Conservation (phyloP, 2,797 vertebrate species). For the Enteromius paludinosus region DNA sequence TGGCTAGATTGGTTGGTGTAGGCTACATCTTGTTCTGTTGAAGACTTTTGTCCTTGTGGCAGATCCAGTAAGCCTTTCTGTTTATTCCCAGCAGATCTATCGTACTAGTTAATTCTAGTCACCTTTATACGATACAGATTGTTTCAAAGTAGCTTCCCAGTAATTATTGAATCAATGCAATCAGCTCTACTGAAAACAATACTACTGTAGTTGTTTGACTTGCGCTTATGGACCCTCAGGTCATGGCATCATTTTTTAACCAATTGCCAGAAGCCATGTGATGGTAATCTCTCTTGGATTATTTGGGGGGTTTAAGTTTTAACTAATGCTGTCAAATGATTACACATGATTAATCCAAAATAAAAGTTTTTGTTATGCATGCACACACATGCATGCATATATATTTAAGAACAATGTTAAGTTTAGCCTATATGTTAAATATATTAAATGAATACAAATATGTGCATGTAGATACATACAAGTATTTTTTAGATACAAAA, state of each 20-base stretch:
- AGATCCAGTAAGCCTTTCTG: neutral
- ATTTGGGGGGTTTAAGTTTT: neutral
- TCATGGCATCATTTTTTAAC: neutral
- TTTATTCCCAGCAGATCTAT: neutral
- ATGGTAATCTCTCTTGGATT: neutral
- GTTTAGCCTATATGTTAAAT: no score
- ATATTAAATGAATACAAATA: no score
- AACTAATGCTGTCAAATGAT: no score
- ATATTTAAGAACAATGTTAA: no score
- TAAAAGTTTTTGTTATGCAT: no score
- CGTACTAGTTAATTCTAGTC: neutral
- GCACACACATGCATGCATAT: no score
- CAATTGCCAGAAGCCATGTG: neutral
- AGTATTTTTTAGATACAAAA: no score
- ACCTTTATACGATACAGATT: neutral
- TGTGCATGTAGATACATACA: no score
- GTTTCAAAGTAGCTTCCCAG: neutral
- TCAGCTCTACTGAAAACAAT: neutral
- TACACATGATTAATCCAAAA: no score
- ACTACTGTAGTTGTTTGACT: neutral
- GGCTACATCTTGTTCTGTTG: neutral
- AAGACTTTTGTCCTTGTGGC: constrained; percentile 30
- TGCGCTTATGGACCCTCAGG: neutral
- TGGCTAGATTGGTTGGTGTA: neutral
- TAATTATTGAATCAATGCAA: neutral